Conservation (phyloP, 2,888 invertebrate species). For the Leptodirus hochenwartii region DNA sequence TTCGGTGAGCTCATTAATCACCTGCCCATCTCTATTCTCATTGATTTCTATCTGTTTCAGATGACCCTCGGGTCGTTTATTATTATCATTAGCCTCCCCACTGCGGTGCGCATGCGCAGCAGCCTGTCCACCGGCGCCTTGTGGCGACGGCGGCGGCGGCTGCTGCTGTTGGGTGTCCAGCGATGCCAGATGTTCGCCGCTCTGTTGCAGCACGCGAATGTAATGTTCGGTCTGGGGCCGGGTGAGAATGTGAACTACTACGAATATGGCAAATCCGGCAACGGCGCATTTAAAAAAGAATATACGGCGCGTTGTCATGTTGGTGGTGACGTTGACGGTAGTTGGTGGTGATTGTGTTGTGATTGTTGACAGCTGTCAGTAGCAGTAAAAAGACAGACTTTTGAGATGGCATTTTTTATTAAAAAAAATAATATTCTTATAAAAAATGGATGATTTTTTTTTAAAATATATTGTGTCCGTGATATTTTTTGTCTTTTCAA, state of each 20-base stretch:
- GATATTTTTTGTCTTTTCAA: no score
- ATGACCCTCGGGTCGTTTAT: no score
- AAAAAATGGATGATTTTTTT: no score
- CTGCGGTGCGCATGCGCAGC: constrained; percentile 4
- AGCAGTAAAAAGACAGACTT: no score
- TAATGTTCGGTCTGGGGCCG: constrained; percentile 18
- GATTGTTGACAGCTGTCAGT: no score
- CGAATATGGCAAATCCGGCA: constrained; percentile 18
- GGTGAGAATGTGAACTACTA: constrained; percentile 21
- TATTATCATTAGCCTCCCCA: neutral
- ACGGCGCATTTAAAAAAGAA: constrained; percentile 19
- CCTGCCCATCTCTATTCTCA: no score
- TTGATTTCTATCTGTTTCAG: no score
- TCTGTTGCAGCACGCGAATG: constrained; percentile 25
- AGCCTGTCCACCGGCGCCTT: constrained; percentile 7
- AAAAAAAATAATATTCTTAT: no score
- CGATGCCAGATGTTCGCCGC: constrained; percentile 27
- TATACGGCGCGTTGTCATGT: constrained; percentile 19
- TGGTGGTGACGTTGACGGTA: constrained; percentile 9
- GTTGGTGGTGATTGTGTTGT: no score
- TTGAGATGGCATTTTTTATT: no score
- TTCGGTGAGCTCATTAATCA: neutral
- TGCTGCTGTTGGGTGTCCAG: constrained; percentile 17
- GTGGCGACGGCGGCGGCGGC: constrained; percentile 6
- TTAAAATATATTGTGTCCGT: no score